These are phyloP conservation scores for Armadillidium nasatum DNA, from an alignment of 1,140 invertebrate genomes.

Conservation along the genomic window DNA sequence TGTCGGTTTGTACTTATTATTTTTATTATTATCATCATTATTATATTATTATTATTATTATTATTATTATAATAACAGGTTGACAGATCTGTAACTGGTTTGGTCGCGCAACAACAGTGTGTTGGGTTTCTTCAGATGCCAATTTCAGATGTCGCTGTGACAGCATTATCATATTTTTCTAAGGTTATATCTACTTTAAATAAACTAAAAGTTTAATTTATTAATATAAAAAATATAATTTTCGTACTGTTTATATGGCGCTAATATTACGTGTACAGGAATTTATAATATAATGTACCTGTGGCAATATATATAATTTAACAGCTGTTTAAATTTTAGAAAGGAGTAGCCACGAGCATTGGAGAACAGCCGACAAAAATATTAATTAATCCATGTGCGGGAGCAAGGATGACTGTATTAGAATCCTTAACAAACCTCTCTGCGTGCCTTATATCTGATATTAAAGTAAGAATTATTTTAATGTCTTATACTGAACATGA, in stretches of 20 bases:
- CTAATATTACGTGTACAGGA: too few species aligned
- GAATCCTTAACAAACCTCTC: constrained; percentile 94
- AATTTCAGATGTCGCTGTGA: constrained; percentile 88
- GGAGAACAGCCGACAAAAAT: constrained; percentile 96
- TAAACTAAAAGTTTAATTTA: too few species aligned
- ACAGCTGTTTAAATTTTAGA: constrained; percentile 50
- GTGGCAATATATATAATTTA: too few species aligned
- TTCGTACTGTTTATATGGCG: too few species aligned
- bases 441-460: constrained; percentile 76
- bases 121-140: constrained; percentile 94
- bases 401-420: constrained; percentile 86
- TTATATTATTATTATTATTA: too few species aligned
- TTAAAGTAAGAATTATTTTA: constrained; percentile 61
- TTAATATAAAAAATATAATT: too few species aligned
- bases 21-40: too few species aligned
- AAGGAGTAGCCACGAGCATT: constrained; percentile 86
- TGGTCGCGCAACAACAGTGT: constrained; percentile 95
- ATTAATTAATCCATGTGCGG: constrained; percentile 69
- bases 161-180: constrained; percentile 67
- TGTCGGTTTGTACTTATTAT: too few species aligned
- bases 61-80: too few species aligned
- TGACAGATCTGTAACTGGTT: constrained; percentile 91
- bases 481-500: too few species aligned
- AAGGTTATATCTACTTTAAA: constrained; percentile 37
- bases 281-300: too few species aligned